Evolutionary conservation across 2,888 invertebrate genomes (phyloP).

Genomic region (Meandrusa payeni): DNA sequence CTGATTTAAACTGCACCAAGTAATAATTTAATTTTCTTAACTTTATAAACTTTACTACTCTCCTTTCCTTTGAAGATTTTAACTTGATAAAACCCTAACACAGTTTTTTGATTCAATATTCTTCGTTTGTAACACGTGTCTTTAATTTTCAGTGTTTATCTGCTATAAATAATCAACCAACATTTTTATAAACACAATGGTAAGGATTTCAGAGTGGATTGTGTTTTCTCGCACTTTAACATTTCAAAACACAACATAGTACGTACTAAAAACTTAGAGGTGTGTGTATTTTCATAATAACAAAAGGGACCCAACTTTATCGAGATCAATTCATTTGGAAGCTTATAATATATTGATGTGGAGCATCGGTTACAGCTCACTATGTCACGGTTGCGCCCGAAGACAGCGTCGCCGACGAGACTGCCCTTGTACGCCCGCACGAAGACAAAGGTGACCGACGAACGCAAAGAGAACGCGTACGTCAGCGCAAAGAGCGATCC

Average conservation of each 20-base stretch:
- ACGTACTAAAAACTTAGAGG: constrained; percentile 40
- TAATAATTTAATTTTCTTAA: constrained; percentile 3
- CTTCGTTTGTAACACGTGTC: constrained; percentile 26
- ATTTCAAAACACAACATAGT: constrained; percentile 41
- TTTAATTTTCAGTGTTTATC: constrained; percentile 75
- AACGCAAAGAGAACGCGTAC: constrained; percentile 73
- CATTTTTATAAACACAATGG: constrained; percentile 50
- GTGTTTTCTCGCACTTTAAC: constrained; percentile 48
- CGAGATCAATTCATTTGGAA: too few species aligned
- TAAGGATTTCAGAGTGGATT: constrained; percentile 57
- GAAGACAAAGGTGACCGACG: constrained; percentile 64
- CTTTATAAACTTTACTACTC: too few species aligned
- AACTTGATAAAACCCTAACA: too few species aligned
- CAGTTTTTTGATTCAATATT: too few species aligned
- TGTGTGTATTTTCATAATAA: too few species aligned
- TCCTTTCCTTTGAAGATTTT: too few species aligned
- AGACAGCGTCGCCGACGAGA: constrained; percentile 57
- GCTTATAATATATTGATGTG: too few species aligned
- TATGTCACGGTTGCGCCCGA: constrained; percentile 65
- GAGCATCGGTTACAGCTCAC: constrained; percentile 54
- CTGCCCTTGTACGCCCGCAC: constrained; percentile 61
- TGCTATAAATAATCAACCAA: constrained; percentile 52
- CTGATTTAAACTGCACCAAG: too few species aligned
- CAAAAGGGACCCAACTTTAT: too few species aligned
- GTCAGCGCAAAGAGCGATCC: constrained; percentile 56